phyloP scores from a whole-genome alignment of 2,113 vertebrate genomes.

The Apteryx owenii region DNA sequence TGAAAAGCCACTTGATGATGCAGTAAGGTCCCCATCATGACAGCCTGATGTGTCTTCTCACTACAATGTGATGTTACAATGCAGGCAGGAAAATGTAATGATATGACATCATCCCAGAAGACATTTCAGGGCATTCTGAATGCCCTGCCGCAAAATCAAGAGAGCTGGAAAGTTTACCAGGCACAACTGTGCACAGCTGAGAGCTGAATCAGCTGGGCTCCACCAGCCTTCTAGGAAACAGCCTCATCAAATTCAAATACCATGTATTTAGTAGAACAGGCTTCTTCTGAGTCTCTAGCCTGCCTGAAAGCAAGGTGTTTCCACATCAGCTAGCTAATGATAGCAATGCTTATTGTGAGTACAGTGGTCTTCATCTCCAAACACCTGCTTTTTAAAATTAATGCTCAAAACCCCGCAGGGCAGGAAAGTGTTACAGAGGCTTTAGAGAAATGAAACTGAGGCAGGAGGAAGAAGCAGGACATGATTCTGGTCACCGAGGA shows the following conservation, averaged over 20 bases:
- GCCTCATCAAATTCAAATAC: constrained; percentile 29
- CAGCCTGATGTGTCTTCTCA: not conserved
- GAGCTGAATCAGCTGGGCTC: constrained; percentile 33
- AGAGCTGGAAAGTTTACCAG: not conserved
- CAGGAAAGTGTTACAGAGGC: not conserved
- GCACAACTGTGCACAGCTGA: not conserved
- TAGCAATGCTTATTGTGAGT: constrained; percentile 6
- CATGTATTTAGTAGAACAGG: constrained; percentile 15
- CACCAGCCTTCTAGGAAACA: not conserved
- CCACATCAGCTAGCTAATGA: constrained; percentile 41
- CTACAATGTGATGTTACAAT: not conserved
- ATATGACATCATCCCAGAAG: not conserved
- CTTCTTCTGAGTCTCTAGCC: constrained; percentile 2
- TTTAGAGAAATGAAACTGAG: constrained; percentile 26
- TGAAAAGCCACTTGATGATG: not conserved
- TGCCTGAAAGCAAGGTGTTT: constrained; percentile 38
- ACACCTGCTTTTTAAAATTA: constrained; percentile 43
- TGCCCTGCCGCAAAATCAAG: not conserved
- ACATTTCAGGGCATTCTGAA: constrained; percentile 2
- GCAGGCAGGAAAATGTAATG: not conserved
- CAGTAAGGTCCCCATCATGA: not conserved
- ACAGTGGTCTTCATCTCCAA: not conserved
- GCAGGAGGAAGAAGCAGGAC: not conserved
- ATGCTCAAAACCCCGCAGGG: not conserved
- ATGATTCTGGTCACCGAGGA: constrained; percentile 13